Evolutionary conservation across 2,888 invertebrate species (phyloP).

Genomic region (Cephus pulcher): DNA sequence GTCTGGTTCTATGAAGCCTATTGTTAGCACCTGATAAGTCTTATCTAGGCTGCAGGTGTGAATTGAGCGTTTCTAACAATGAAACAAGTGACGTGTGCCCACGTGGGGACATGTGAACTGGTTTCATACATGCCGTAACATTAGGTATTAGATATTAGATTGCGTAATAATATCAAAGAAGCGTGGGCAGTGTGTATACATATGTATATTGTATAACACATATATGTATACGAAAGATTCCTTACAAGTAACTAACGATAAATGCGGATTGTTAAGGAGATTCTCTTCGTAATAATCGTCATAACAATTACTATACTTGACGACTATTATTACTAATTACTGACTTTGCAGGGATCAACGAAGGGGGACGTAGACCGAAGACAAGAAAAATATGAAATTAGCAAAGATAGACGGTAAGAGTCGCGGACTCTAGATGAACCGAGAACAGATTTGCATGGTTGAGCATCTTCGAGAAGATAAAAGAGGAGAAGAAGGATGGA

Average conservation of each 20-base stretch:
- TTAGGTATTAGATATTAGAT: background rate
- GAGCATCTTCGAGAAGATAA: background rate
- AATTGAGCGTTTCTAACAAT: slow-evolving; percentile 8
- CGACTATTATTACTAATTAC: background rate
- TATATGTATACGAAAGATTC: background rate
- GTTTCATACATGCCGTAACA: slow-evolving; percentile 36
- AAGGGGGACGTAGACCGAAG: background rate
- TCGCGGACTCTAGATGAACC: background rate
- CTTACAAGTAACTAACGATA: background rate
- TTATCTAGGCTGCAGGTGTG: slow-evolving; percentile 37
- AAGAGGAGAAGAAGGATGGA: background rate
- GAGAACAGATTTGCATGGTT: background rate
- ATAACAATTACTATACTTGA: background rate
- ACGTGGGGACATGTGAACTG: slow-evolving; percentile 35
- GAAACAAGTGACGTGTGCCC: background rate
- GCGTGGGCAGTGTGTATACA: background rate
- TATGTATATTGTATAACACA: no score
- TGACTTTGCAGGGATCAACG: background rate
- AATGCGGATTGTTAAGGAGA: background rate
- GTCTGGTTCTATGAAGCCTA: background rate
- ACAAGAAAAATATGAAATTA: background rate
- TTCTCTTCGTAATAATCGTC: background rate
- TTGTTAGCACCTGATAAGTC: slow-evolving; percentile 34
- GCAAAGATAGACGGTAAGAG: background rate
- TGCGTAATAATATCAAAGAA: background rate